phyloP scores from a whole-genome alignment of 2,888 invertebrate genomes.

The Dynastes hyllus region DNA sequence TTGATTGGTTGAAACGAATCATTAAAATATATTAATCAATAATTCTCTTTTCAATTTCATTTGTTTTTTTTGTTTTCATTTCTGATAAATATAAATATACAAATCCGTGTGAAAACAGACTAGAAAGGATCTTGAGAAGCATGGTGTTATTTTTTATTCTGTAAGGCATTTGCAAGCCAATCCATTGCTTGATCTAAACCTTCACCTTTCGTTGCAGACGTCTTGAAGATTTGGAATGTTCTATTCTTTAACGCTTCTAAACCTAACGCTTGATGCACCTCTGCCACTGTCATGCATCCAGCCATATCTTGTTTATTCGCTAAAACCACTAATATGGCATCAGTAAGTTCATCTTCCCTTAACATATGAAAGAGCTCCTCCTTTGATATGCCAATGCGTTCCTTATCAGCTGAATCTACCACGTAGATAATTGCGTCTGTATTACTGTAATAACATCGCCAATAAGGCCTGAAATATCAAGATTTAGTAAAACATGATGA shows the following conservation, averaged over 20 bases:
- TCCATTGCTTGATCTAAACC: slow-evolving; percentile 99
- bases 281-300: slow-evolving; percentile 96
- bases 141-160: slow-evolving; percentile 86
- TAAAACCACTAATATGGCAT: slow-evolving; percentile 95
- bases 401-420: slow-evolving; percentile 98
- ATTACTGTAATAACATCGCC: slow-evolving; percentile 99
- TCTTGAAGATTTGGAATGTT: slow-evolving; percentile 99
- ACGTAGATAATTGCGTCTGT: slow-evolving; percentile 99
- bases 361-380: slow-evolving; percentile 98
- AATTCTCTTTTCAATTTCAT: slow-evolving; percentile 8
- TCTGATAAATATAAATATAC: slow-evolving; percentile 52
- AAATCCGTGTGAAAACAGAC: slow-evolving; percentile 55
- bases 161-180: slow-evolving; percentile 95
- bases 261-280: slow-evolving; percentile 97
- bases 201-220: slow-evolving; percentile 98
- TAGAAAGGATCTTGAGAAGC: slow-evolving; percentile 54
- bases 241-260: slow-evolving; percentile 95
- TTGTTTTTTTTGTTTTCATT: slow-evolving; percentile 14
- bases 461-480: slow-evolving; percentile 87
- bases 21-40: slow-evolving; percentile 31
- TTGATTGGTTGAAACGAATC: not conserved
- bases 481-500: not conserved
- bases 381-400: slow-evolving; percentile 99
- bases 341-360: slow-evolving; percentile 97
- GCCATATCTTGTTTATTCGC: slow-evolving; percentile 99